These are phyloP conservation scores for Bradysia coprophila DNA, from an alignment of 1,140 invertebrate species.

Conservation along the genomic window DNA sequence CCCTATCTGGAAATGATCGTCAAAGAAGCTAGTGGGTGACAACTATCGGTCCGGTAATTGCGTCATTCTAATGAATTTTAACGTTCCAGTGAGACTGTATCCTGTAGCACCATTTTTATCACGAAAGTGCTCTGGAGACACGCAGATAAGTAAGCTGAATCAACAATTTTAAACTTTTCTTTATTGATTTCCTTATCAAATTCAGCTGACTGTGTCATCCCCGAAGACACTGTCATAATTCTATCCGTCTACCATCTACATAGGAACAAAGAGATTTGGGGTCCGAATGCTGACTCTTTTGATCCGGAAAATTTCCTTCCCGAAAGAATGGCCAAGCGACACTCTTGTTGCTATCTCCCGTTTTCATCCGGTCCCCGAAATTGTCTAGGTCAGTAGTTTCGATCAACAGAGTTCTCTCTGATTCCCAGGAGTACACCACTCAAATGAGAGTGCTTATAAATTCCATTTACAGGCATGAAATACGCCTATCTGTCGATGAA, in stretches of 20 bases:
- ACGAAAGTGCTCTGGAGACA: conserved; percentile 10
- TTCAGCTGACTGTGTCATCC: no score
- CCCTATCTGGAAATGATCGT: conserved; percentile 40
- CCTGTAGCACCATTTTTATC: conserved; percentile 37
- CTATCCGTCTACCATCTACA: background rate
- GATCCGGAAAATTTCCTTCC: conserved; percentile 3
- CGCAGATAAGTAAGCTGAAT: background rate
- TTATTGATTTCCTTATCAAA: no score
- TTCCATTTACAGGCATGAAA: no score
- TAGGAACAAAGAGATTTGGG: conserved; percentile 1
- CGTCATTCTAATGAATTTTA: no score
- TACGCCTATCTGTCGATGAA: no score
- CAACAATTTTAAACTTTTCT: no score
- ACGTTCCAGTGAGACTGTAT: conserved; percentile 35
- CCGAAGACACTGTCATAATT: background rate
- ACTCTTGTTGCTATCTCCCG: background rate
- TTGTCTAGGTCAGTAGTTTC: no score
- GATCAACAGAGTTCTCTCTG: no score
- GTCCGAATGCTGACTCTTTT: background rate
- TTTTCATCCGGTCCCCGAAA: conserved; percentile 1
- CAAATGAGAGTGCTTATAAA: no score
- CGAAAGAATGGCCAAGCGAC: background rate
- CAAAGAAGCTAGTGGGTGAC: no score
- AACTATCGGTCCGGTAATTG: no score
- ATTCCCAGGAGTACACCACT: no score